These are phyloP conservation scores for Pycnonotus jocosus DNA, from an alignment of 2,113 vertebrate species.

Conservation along the genomic window DNA sequence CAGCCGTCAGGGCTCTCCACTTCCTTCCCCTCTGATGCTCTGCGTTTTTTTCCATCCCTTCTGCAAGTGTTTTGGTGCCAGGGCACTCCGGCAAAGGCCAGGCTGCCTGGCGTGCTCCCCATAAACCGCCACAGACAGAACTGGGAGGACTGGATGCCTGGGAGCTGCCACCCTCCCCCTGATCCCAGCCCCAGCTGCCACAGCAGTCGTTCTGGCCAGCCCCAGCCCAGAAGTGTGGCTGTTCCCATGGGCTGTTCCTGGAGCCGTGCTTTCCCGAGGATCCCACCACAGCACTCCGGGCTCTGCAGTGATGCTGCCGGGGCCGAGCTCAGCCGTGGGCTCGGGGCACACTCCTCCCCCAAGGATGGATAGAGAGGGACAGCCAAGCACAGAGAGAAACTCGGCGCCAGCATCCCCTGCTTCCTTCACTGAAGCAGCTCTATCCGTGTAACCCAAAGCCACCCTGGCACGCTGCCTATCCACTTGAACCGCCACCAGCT, in stretches of 20 bases:
- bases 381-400: not conserved
- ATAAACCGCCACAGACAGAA: not conserved
- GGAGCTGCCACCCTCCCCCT: not conserved
- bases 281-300: not conserved
- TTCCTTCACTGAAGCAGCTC: not conserved
- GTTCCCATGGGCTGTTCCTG: not conserved
- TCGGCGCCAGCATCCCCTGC: not conserved
- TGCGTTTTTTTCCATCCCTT: not conserved
- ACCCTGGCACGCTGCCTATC: not conserved
- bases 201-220: not conserved
- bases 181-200: not conserved
- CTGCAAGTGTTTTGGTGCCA: not conserved
- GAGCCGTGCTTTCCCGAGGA: accelerated
- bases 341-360: accelerated
- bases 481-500: not conserved
- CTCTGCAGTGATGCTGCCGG: accelerated
- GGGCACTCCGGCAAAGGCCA: not conserved
- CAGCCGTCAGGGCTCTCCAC: accelerated
- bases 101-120: not conserved
- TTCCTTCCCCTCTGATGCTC: too few relatives aligned
- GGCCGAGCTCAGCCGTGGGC: not conserved
- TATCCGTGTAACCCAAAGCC: not conserved
- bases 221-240: not conserved
- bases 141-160: not conserved
- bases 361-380: not conserved